Conservation (phyloP, 2,797 vertebrate species). For the Crax fasciolata region DNA sequence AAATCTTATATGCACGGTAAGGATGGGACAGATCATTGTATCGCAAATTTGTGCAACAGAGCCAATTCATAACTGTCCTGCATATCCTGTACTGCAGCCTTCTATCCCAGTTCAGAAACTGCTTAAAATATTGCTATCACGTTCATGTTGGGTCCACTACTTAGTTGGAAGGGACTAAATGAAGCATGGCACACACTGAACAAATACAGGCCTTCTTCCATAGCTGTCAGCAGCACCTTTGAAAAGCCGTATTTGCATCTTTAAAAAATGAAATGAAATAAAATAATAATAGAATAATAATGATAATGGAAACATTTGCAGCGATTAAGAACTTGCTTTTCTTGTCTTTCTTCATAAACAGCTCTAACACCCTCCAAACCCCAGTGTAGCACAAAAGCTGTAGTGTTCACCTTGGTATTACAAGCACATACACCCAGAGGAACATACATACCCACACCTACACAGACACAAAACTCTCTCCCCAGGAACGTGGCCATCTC, state of each 20-base stretch:
- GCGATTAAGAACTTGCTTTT: not conserved
- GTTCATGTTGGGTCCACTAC: not conserved
- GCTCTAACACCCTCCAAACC: not conserved
- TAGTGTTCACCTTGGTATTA: not conserved
- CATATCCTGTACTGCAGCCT: not conserved
- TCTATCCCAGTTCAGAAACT: not conserved
- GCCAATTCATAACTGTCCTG: not conserved
- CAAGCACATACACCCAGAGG: not conserved
- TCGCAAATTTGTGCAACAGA: fast-evolving
- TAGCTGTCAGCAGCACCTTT: not conserved
- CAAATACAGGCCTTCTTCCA: not conserved
- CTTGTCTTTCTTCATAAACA: constrained; percentile 4
- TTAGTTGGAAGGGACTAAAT: not conserved
- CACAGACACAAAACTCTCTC: not conserved
- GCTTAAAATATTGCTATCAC: not conserved
- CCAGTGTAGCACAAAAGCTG: not conserved
- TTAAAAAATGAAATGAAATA: not conserved
- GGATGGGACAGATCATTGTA: not conserved
- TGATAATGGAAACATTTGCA: not conserved
- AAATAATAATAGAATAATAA: too few relatives aligned
- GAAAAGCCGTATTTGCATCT: not conserved
- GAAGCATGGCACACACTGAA: not conserved
- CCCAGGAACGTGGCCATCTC: not conserved
- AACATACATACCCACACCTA: not conserved
- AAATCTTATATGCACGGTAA: fast-evolving